Evolutionary conservation across 2,797 vertebrate genomes (phyloP).

Genomic region (Knipowitschia caucasica): DNA sequence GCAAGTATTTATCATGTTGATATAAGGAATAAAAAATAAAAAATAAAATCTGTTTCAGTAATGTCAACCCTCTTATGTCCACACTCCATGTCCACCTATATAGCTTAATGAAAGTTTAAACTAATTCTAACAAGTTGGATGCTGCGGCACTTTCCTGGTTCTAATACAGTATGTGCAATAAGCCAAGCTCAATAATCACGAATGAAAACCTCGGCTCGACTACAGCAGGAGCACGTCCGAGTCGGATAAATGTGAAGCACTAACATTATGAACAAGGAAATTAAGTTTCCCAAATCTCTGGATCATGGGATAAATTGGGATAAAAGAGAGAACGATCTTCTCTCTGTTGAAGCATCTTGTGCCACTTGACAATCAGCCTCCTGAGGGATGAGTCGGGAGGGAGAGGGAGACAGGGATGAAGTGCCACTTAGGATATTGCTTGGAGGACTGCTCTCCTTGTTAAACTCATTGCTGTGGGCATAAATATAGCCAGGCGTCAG

Average conservation of each 20-base stretch:
- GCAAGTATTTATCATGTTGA: too few relatives aligned
- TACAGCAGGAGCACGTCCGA: slow-evolving; percentile 52
- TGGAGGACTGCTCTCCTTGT: slow-evolving; percentile 71
- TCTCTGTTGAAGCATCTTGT: slow-evolving; percentile 51
- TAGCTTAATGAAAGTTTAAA: slow-evolving; percentile 39
- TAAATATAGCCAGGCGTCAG: slow-evolving; percentile 65
- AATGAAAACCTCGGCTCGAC: slow-evolving; percentile 54
- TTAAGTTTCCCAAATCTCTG: slow-evolving; percentile 67
- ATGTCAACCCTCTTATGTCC: not conserved
- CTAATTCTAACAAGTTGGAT: slow-evolving; percentile 57
- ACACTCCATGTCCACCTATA: slow-evolving; percentile 37
- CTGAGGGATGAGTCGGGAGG: slow-evolving; percentile 43
- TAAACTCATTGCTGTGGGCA: slow-evolving; percentile 70
- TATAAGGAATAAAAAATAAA: too few relatives aligned
- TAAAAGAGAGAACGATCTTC: slow-evolving; percentile 32
- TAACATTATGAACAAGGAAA: slow-evolving; percentile 74
- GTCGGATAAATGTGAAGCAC: slow-evolving; percentile 69
- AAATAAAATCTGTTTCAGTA: not conserved
- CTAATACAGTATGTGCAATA: slow-evolving; percentile 66
- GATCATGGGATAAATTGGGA: slow-evolving; percentile 63
- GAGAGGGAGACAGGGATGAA: slow-evolving; percentile 65
- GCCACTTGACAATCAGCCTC: slow-evolving; percentile 67
- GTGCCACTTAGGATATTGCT: slow-evolving; percentile 78
- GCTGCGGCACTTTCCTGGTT: slow-evolving; percentile 55
- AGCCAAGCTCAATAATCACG: slow-evolving; percentile 55